Evolutionary conservation across 1,140 invertebrate genomes (phyloP), one percentile per base, ranked within the genome.

Genomic region (Drosophila ironensis): DNA sequence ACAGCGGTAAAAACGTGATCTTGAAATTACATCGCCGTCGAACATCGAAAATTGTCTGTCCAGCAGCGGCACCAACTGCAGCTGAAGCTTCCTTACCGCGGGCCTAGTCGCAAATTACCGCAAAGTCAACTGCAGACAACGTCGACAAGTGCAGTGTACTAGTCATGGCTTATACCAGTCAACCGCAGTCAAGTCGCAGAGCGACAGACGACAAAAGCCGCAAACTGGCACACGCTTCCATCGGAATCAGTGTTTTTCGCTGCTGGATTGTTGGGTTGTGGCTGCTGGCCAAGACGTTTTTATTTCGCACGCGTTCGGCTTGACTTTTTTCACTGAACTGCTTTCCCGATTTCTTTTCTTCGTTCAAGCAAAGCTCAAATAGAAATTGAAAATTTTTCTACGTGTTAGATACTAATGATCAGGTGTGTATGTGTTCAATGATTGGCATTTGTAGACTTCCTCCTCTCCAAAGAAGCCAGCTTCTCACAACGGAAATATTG

Each of bases 341-440:
- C 48, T 69, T 74, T 74, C 42, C 63, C 38, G 22, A 17, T 72
- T 64, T 24, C 45, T 14, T 19, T 54, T 19, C 67, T 69, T 53
- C 41, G 52, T 54, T 72, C 72, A 72, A 80, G 75, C 70, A 82
- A 67, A 61, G 72, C 66, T 53, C 64, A 67, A 86, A 84, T 80
- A 84, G 80, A 84, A 84, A 84, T 84, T 84, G 81, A 84, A 84
- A 84, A 84, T 84, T 84, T 80, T 84, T 86, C 73, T 81, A 46
- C 69, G 74, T 71, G 50, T 42, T 52, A 50, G 11, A 20, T 47
- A 72, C 63, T 84, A 78, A 78, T 84, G 77, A 78, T 82, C 72
- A 73, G 57, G 56, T 63, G 54, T 61, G 59, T 46, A 48, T 47
- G 22, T 16, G 33, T 4, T 24, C 30, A 12, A 63, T 82, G 77